These are phyloP conservation scores for Steinernema scapterisci DNA, from an alignment of 2,888 invertebrate species.

Conservation along the genomic window DNA sequence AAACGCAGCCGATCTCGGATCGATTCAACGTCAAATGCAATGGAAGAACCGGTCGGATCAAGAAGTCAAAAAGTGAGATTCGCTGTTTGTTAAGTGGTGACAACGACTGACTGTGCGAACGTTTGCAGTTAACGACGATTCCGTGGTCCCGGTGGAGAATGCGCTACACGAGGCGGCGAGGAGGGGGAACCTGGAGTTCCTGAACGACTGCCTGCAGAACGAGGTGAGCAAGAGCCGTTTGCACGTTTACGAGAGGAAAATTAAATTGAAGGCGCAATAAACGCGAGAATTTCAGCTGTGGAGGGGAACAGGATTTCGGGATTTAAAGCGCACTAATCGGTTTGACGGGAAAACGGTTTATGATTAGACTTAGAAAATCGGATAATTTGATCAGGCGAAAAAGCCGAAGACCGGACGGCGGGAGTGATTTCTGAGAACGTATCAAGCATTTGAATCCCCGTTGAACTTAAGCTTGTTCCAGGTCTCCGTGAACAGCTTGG, in stretches of 20 bases:
- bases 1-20: constrained; percentile 35
- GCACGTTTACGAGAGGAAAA: neutral
- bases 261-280: neutral
- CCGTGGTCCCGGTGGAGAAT: constrained; percentile 72
- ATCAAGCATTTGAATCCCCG: too few relatives aligned
- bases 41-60: constrained; percentile 71
- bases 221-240: constrained; percentile 70
- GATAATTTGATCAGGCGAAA: neutral
- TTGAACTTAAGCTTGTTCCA: constrained; percentile 56
- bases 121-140: constrained; percentile 54
- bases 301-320: neutral
- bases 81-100: constrained; percentile 69
- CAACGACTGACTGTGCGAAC: neutral
- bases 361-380: neutral
- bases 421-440: too few relatives aligned
- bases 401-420: too few relatives aligned
- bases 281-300: neutral
- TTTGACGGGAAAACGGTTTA: too few relatives aligned
- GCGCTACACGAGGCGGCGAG: constrained; percentile 76
- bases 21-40: constrained; percentile 18
- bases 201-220: constrained; percentile 74
- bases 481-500: constrained; percentile 75
- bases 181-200: constrained; percentile 74
- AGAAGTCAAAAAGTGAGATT: constrained; percentile 17
- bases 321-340: too few relatives aligned